phyloP scores from a whole-genome alignment of 2,888 invertebrate genomes.

The Pachymerium ferrugineum region DNA sequence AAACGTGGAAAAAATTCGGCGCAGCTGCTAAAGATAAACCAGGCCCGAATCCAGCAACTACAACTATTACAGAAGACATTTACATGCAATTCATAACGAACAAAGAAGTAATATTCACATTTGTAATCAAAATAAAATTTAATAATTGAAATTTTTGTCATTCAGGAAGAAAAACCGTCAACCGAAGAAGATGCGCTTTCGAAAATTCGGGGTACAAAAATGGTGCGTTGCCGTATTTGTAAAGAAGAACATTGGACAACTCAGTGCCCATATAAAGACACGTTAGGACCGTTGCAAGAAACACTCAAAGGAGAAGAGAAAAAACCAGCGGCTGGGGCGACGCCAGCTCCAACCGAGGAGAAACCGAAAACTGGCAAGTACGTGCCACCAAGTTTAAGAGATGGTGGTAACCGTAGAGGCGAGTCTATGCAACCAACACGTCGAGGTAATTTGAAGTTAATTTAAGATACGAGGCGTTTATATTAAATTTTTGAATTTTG shows the following conservation, averaged over 20 bases:
- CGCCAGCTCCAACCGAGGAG: conserved; percentile 38
- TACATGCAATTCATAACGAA: conserved; percentile 62
- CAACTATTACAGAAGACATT: conserved; percentile 91
- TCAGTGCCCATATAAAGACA: conserved; percentile 96
- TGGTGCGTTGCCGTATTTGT: conserved; percentile 82
- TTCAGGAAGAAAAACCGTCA: conserved; percentile 63
- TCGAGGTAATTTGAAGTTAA: conserved; percentile 42
- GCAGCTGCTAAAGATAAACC: conserved; percentile 83
- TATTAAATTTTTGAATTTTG: not conserved
- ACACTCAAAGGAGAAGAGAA: conserved; percentile 46
- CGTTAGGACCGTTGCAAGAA: conserved; percentile 53
- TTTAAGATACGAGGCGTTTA: not conserved
- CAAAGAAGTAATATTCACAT: conserved; percentile 45
- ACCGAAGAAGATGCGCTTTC: conserved; percentile 78
- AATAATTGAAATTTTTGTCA: not conserved
- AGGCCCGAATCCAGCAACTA: conserved; percentile 98
- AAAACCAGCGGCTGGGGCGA: conserved; percentile 43
- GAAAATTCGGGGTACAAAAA: conserved; percentile 64
- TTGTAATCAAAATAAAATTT: too few relatives aligned
- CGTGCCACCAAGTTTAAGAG: conserved; percentile 82
- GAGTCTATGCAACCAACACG: conserved; percentile 58
- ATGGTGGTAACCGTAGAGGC: conserved; percentile 70
- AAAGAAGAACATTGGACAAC: conserved; percentile 98
- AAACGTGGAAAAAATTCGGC: conserved; percentile 94
- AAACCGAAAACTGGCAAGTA: conserved; percentile 49